These are phyloP conservation scores for Mustelus asterias DNA, from an alignment of 2,113 vertebrate species.

Conservation along the genomic window DNA sequence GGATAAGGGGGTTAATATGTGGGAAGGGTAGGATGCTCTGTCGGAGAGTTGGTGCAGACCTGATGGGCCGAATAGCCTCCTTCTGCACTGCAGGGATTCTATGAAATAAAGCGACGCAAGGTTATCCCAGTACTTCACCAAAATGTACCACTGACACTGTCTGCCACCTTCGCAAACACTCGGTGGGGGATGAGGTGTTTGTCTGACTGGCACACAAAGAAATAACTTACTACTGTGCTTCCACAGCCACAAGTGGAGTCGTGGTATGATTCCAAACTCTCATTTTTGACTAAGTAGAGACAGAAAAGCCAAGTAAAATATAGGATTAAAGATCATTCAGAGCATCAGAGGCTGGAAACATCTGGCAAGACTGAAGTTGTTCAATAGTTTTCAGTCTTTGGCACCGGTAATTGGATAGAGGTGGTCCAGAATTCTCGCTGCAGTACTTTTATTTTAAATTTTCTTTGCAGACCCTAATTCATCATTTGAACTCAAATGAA, in stretches of 20 bases:
- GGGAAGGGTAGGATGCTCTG: too few relatives aligned
- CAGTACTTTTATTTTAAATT: not conserved
- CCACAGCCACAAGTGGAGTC: not conserved
- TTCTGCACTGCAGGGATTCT: too few relatives aligned
- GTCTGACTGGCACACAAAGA: not conserved
- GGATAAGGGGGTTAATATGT: too few relatives aligned
- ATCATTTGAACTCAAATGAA: not conserved
- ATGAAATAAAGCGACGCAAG: not conserved
- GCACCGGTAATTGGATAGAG: not conserved
- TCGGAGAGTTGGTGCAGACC: too few relatives aligned
- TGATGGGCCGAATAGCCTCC: too few relatives aligned
- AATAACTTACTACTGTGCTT: not conserved
- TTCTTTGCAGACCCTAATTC: not conserved
- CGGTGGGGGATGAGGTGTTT: not conserved
- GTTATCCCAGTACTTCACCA: not conserved
- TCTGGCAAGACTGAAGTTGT: not conserved
- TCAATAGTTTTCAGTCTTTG: not conserved
- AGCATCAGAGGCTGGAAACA: not conserved
- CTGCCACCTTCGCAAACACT: not conserved
- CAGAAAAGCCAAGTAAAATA: not conserved
- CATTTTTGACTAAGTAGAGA: not conserved
- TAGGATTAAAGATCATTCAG: not conserved
- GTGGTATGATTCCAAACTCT: not conserved
- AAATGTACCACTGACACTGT: not conserved
- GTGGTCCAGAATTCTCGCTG: not conserved